Evolutionary conservation across 2,113 vertebrate genomes (phyloP), one percentile per base, ranked within the genome.

Genomic region (Microcebus jonahi): DNA sequence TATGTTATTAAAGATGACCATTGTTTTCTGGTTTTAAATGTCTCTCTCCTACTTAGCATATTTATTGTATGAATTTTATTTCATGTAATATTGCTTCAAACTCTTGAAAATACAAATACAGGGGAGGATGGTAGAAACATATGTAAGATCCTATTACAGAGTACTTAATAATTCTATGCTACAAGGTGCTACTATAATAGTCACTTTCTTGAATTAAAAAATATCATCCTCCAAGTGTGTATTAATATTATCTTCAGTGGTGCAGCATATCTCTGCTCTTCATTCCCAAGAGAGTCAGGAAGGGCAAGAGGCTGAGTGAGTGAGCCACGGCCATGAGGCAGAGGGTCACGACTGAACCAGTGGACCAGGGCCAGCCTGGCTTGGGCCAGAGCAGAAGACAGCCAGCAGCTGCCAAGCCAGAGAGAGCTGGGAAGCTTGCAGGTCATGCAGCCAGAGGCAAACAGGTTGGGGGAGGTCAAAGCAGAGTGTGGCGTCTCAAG

Each of bases 51-150:
- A n/a, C 59, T 80, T 63, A 57, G 25, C 29, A 59, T n/a, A 9
- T 8, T 17, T 77, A 63, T 8, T 70, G 17, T 7, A n/a, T 65
- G 2, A 92, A 63, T 92, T 91, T 91, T 85, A 92, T 27, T 91
- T 95, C 23, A 68, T 45, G 8, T 39, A 67, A 21, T 61, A 36
- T 91, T 76, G 57, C 45, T 91, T 95, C 31, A 94, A 84, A 83
- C 21, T 75, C 63, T 97, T 86, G 85, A 81, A 94, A 75, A 83
- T 57, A 71, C 83, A 53, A 83, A 80, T 57, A 73, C 21, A 88
- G 31, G 27, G 18, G 17, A 96, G 63, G 13, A 67, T 27, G 81
- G 27, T 36, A 75, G 63, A 81, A 4, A 53, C 1, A 31, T 42
- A 39, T 39, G 27, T 48, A 68, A 87, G 21, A 73, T 85, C 53